Evolutionary conservation across 1,140 invertebrate species (phyloP).

Genomic region (Microvelia longipes): DNA sequence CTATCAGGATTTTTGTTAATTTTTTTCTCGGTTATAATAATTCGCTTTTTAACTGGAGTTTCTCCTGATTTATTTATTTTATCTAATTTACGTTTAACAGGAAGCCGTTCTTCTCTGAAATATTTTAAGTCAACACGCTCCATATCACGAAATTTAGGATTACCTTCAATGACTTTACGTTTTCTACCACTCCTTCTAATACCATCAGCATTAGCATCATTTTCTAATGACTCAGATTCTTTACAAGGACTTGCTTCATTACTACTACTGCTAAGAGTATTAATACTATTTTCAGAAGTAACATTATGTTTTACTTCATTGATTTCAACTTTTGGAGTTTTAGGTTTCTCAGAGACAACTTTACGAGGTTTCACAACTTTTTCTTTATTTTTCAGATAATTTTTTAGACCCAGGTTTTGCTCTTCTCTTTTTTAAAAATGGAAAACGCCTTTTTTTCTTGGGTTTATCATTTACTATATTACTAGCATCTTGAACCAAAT

Average conservation of each 20-base stretch:
- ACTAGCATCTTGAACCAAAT: too few relatives aligned
- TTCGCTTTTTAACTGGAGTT: not conserved
- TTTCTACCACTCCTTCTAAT: not conserved
- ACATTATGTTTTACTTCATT: not conserved
- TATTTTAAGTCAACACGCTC: not conserved
- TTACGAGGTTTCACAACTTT: not conserved
- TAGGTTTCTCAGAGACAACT: not conserved
- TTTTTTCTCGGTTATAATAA: not conserved
- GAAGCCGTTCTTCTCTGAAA: not conserved
- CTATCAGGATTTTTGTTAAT: not conserved
- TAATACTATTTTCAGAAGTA: not conserved
- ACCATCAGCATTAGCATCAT: not conserved
- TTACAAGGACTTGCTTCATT: not conserved
- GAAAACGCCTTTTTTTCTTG: not conserved
- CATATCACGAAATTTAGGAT: constrained; percentile 1
- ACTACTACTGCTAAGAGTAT: not conserved
- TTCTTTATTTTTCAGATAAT: not conserved
- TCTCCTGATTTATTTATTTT: not conserved
- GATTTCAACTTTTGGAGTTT: not conserved
- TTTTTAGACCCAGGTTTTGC: not conserved
- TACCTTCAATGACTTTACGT: not conserved
- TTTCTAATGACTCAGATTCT: not conserved
- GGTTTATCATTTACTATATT: not conserved
- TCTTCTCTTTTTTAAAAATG: not conserved
- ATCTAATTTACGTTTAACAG: not conserved